These are phyloP conservation scores for Drosophila pseudotalamancana DNA, from an alignment of 2,888 invertebrate genomes.

Conservation along the genomic window DNA sequence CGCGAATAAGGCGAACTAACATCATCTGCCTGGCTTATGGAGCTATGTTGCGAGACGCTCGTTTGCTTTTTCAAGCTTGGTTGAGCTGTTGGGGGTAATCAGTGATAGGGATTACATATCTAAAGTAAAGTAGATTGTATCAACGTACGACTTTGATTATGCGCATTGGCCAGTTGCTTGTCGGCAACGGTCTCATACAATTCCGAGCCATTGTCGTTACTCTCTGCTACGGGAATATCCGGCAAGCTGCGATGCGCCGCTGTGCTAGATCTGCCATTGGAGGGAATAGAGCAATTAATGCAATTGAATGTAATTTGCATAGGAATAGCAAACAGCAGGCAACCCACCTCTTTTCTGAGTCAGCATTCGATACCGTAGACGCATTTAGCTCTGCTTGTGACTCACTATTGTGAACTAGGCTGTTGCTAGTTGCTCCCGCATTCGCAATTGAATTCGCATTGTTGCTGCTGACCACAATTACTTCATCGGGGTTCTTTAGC, in stretches of 20 bases:
- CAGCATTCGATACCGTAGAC: slow-evolving; percentile 82
- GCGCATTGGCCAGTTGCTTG: slow-evolving; percentile 83
- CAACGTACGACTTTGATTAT: slow-evolving; percentile 83
- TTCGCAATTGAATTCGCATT: slow-evolving; percentile 25
- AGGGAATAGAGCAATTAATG: neutral
- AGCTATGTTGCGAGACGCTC: slow-evolving; percentile 87
- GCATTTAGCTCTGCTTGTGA: slow-evolving; percentile 82
- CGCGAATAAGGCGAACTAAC: slow-evolving; percentile 88
- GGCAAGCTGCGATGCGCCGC: slow-evolving; percentile 91
- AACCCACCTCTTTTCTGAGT: slow-evolving; percentile 82
- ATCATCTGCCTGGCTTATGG: slow-evolving; percentile 86
- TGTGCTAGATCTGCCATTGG: slow-evolving; percentile 81
- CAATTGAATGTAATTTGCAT: slow-evolving; percentile 3
- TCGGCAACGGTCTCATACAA: slow-evolving; percentile 93
- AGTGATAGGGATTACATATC: neutral
- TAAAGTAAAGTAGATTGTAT: neutral
- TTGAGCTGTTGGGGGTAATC: slow-evolving; percentile 65
- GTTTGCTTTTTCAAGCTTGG: slow-evolving; percentile 84
- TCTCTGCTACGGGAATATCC: slow-evolving; percentile 91
- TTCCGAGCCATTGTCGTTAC: slow-evolving; percentile 92
- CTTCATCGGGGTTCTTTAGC: slow-evolving; percentile 89
- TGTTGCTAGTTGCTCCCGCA: slow-evolving; percentile 33
- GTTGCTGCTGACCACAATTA: slow-evolving; percentile 83
- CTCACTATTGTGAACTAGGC: slow-evolving; percentile 71
- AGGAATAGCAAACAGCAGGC: neutral